Evolutionary conservation across 2,113 vertebrate genomes (phyloP), one percentile per base, ranked within the genome.

Genomic region (Lycaon pictus): DNA sequence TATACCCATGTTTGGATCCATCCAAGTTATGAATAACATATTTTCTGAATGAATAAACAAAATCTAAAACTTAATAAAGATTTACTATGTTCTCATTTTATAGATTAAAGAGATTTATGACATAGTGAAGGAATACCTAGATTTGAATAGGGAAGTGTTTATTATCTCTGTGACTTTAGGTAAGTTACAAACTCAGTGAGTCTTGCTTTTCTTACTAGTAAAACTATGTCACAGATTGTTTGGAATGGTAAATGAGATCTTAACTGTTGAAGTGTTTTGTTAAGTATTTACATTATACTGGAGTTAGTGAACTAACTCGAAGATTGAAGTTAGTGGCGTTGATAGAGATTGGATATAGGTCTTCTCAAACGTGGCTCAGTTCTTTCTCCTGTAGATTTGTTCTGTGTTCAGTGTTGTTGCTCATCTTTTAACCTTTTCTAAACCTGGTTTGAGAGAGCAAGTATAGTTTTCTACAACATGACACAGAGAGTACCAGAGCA

Each of bases 391-490:
- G 3, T 63, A 58, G 53, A 63, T 80, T 79, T 87, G 72, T 37
- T 83, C 53, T 48, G 2, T 77, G 60, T 84, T 86, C 90, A 94
- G 72, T 93, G 85, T 69, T 32, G 20, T 80, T 16, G 51, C 81
- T 91, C 27, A 83, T 95, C 74, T 92, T 95, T 95, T 51, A 91
- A 76, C 69, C 60, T 60, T 91, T 76, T 88, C 80, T 81, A 95
- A 71, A 90, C 43, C 74, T 93, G 43, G 32, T 80, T 32, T 90
- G 93, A 79, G n/a, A 65, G 95, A 96, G 71, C 13, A 8, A 88
- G 80, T 89, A 37, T 58, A 55, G 63, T 93, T 95, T 97, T 32
- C 84, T 65, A 76, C 48, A n/a, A 81, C 2, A 23, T 93, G 85
- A 92, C 56, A 93, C 93, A 82, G 74, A 86, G 29, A 77, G 58